Conservation (phyloP, 1,140 invertebrate species). For the Pectinophora gossypiella region DNA sequence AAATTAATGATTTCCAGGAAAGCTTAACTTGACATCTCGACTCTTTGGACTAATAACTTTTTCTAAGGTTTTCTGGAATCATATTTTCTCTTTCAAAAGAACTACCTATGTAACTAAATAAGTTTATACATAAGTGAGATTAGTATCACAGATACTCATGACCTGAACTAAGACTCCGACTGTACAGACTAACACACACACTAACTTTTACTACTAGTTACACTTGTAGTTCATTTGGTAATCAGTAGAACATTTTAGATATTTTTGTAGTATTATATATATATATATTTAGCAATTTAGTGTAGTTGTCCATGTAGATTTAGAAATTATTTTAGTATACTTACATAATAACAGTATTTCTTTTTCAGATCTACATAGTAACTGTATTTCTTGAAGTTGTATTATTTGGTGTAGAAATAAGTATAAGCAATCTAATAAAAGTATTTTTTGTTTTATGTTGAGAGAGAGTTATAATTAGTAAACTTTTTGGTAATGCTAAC, state of each 20-base stretch:
- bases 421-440: neutral
- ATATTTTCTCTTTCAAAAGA: neutral
- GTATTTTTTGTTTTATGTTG: neutral
- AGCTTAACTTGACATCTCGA: neutral
- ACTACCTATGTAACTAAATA: neutral
- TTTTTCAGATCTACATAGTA: neutral
- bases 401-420: neutral
- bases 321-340: neutral
- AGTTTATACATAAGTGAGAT: neutral
- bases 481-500: too few species aligned
- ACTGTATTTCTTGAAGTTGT: neutral
- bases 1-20: neutral
- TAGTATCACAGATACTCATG: neutral
- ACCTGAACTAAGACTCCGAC: neutral
- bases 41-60: too few species aligned
- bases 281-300: too few species aligned
- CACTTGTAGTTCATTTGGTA: slow-evolving; percentile 6
- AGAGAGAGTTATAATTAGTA: neutral
- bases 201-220: neutral
- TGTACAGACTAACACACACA: neutral
- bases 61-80: neutral
- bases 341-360: neutral
- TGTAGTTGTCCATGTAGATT: neutral
- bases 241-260: too few species aligned
- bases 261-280: neutral